phyloP scores from a whole-genome alignment of 2,113 vertebrate species.

The Platycercus adscitus region DNA sequence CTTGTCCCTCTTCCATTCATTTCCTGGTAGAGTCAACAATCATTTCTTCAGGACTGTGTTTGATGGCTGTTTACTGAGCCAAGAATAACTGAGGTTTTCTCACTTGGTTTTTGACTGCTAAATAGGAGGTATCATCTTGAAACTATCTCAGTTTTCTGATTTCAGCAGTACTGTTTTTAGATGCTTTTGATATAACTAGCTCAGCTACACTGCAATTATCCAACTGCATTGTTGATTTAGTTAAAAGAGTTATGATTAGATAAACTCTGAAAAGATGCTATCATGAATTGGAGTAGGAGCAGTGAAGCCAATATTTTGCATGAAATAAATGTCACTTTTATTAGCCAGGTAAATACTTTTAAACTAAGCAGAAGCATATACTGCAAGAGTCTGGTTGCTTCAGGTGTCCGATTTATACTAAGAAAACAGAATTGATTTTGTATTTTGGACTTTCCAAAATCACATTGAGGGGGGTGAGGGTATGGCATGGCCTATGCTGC shows the following conservation, averaged over 20 bases:
- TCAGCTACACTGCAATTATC: not conserved
- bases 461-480: not conserved
- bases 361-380: not conserved
- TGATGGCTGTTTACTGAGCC: not conserved
- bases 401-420: not conserved
- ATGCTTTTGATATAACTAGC: not conserved
- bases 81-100: not conserved
- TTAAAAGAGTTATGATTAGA: not conserved
- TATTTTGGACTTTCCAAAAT: not conserved
- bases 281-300: not conserved
- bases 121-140: not conserved
- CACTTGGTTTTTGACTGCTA: not conserved
- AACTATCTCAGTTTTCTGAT: not conserved
- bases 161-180: not conserved
- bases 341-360: not conserved
- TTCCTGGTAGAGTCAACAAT: not conserved
- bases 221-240: not conserved
- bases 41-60: not conserved
- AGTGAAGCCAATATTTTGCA: not conserved
- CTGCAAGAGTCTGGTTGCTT: not conserved
- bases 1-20: not conserved
- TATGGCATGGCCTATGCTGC: no score
- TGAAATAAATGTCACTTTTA: not conserved
- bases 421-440: not conserved
- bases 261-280: not conserved